Evolutionary conservation across 2,113 vertebrate species (phyloP).

Genomic region (Dipodomys spectabilis): DNA sequence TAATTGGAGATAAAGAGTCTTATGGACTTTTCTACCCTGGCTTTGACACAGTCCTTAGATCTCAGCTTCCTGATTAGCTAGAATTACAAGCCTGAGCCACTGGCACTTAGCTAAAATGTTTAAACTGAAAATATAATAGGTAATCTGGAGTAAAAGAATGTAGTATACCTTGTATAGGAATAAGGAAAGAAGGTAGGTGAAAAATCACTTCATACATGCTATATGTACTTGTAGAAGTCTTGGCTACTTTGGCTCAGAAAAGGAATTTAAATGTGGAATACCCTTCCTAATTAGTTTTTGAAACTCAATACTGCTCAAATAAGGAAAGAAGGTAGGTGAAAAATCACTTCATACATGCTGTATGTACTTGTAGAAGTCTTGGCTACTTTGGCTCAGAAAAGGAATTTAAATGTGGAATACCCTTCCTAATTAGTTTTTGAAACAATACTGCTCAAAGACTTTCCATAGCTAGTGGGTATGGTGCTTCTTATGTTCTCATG

Average conservation of each 20-base stretch:
- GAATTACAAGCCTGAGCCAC: too few relatives aligned
- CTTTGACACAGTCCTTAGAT: too few relatives aligned
- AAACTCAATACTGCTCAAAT: not conserved
- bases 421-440: constrained; percentile 35
- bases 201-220: not conserved
- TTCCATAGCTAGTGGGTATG: not conserved
- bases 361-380: not conserved
- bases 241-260: not conserved
- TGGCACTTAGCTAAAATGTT: too few relatives aligned
- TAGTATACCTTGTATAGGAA: not conserved
- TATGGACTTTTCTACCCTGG: too few relatives aligned
- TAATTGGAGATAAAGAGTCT: too few relatives aligned
- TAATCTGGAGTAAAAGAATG: not conserved
- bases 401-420: constrained; percentile 11
- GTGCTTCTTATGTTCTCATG: constrained; percentile 12
- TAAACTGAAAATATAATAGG: not conserved
- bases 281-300: constrained; percentile 32
- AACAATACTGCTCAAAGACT: not conserved
- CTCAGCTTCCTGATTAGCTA: too few relatives aligned
- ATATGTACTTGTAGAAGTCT: not conserved
- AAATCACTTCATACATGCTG: not conserved
- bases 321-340: not conserved
- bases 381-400: not conserved
- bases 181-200: not conserved
- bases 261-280: constrained; percentile 14